phyloP scores from a whole-genome alignment of 2,113 vertebrate genomes.

The Columbina picui region DNA sequence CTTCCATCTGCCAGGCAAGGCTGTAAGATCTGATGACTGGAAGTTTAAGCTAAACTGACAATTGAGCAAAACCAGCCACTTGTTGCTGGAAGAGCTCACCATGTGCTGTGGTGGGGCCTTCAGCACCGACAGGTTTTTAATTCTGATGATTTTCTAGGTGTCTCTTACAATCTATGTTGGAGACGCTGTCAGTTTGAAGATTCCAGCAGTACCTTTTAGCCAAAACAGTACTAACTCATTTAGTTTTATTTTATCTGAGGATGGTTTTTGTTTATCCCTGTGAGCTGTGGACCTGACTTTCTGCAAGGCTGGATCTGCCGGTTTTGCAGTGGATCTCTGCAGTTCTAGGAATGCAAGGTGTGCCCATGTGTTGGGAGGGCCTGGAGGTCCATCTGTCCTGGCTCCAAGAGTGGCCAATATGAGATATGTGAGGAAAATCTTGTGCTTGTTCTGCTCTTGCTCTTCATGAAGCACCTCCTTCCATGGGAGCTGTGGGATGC shows the following conservation, averaged over 20 bases:
- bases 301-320: not conserved
- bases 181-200: not conserved
- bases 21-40: not conserved
- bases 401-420: not conserved
- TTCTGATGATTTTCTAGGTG: not conserved
- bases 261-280: not conserved
- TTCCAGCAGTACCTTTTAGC: not conserved
- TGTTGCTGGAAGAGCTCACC: not conserved
- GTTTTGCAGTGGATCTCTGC: not conserved
- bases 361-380: rapidly evolving
- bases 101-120: not conserved
- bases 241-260: not conserved
- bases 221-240: rapidly evolving
- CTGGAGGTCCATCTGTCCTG: not conserved
- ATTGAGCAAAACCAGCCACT: not conserved
- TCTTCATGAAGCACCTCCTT: not conserved
- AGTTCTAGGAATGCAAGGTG: not conserved
- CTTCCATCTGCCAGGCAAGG: not conserved
- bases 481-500: not conserved
- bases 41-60: not conserved
- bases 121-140: not conserved
- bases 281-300: not conserved
- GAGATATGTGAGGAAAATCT: not conserved
- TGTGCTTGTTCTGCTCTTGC: not conserved
- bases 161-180: rapidly evolving